Evolutionary conservation across 1,140 invertebrate genomes (phyloP).

Genomic region (Amyelois transitella): DNA sequence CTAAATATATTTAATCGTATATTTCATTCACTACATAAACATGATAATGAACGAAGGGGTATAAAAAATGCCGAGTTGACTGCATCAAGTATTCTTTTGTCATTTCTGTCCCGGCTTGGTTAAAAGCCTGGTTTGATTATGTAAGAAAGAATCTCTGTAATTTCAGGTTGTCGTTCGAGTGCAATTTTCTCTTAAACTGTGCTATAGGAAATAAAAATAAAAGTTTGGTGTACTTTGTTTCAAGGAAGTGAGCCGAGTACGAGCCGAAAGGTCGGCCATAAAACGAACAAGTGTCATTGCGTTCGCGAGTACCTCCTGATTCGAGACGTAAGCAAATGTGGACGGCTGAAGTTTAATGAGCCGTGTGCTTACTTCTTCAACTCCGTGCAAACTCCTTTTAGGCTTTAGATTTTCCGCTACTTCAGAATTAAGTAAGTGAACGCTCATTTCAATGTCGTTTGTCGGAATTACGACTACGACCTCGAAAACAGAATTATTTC

Average conservation of each 20-base stretch:
- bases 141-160: background rate
- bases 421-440: constrained; percentile 24
- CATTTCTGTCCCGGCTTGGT: background rate
- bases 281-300: constrained; percentile 49
- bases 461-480: constrained; percentile 1
- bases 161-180: background rate
- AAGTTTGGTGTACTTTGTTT: background rate
- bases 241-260: constrained; percentile 27
- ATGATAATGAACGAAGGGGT: background rate
- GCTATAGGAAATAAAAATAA: background rate
- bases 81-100: background rate
- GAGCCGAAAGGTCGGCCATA: constrained; percentile 37
- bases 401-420: constrained; percentile 24
- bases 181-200: background rate
- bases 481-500: background rate
- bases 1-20: background rate
- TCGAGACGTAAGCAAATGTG: constrained; percentile 44
- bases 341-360: constrained; percentile 49
- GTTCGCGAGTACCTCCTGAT: constrained; percentile 29
- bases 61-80: background rate
- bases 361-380: constrained; percentile 32
- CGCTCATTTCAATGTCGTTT: constrained; percentile 5
- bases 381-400: constrained; percentile 28
- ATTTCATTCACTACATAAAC: background rate
- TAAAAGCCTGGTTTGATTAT: background rate